Evolutionary conservation across 2,888 invertebrate species (phyloP), one percentile per base, ranked within the genome.

Genomic region (Heteromurus nitidus): DNA sequence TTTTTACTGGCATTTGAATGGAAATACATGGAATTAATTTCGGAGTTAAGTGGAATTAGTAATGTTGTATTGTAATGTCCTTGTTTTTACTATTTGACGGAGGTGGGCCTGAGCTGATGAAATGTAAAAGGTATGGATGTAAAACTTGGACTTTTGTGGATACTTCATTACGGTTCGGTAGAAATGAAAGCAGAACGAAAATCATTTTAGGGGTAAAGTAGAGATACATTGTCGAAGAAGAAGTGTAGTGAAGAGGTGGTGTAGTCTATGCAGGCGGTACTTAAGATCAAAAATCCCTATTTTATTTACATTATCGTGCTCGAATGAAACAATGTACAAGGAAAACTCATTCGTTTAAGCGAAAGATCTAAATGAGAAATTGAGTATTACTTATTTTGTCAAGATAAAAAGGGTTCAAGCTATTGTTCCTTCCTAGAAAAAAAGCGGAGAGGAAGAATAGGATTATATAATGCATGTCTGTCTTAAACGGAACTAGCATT

Each of bases 11-110:
- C 42, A 53, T 74, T 74, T 74, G 36, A 65, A 76, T 76, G 76
- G 76, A 68, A 76, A 60, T 76, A 68, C 76, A 68, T 16, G 76
- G 68, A 68, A 76, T 76, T 76, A 76, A 76, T 76, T 68, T 68
- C 42, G 20, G n/a, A 68, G 76, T 76, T 65, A 75, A 65, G 65
- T 65, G 65, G 68, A 68, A 76, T 76, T 76, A 76, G 76, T 68
- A 76, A 44, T 62, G 30, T 44, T 44, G 65, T 31, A 65, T 65
- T 65, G 73, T 73, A 64, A 64, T 73, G 74, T 65, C 65, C 42
- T 65, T 65, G 44, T 26, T 42, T 36, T 65, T 22, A 36, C 62
- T 11, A 64, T 65, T 75, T 68, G 67, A 58, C 58, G 76, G 76
- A 64, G 76, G 76, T 76, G 76, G 76, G 68, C 60, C 31, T 76